phyloP scores from a whole-genome alignment of 2,888 invertebrate genomes.

The Eupithecia insigniata region DNA sequence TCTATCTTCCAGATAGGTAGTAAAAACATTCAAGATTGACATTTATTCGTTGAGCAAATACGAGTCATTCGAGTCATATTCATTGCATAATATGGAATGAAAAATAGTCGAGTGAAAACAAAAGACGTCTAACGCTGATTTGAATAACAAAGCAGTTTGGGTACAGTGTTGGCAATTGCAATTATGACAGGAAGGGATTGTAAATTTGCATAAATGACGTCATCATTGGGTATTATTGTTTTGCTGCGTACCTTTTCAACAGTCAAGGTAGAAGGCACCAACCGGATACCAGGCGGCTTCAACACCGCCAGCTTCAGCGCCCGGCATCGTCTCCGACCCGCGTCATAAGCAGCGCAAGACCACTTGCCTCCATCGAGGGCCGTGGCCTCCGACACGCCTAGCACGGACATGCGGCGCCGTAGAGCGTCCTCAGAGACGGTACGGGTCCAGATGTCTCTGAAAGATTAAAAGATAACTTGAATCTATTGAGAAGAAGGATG shows the following conservation, averaged over 20 bases:
- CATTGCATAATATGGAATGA: too few species aligned
- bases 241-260: slow-evolving; percentile 85
- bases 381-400: slow-evolving; percentile 89
- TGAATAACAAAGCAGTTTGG: too few species aligned
- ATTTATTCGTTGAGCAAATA: too few species aligned
- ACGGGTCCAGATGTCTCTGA: slow-evolving; percentile 88
- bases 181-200: too few species aligned
- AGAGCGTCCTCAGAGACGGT: slow-evolving; percentile 81
- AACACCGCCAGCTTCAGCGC: slow-evolving; percentile 86
- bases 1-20: too few species aligned
- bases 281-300: slow-evolving; percentile 86
- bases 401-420: slow-evolving; percentile 85
- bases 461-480: not conserved
- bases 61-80: too few species aligned
- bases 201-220: not conserved
- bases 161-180: too few species aligned
- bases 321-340: slow-evolving; percentile 87
- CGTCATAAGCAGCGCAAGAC: slow-evolving; percentile 90
- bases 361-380: slow-evolving; percentile 90
- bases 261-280: slow-evolving; percentile 88
- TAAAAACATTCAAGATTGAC: too few species aligned
- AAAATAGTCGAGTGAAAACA: too few species aligned
- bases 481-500: too few species aligned
- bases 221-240: not conserved
- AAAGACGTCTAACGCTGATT: too few species aligned